Conservation (phyloP, 2,888 invertebrate species). For the Gastrophysa polygoni region DNA sequence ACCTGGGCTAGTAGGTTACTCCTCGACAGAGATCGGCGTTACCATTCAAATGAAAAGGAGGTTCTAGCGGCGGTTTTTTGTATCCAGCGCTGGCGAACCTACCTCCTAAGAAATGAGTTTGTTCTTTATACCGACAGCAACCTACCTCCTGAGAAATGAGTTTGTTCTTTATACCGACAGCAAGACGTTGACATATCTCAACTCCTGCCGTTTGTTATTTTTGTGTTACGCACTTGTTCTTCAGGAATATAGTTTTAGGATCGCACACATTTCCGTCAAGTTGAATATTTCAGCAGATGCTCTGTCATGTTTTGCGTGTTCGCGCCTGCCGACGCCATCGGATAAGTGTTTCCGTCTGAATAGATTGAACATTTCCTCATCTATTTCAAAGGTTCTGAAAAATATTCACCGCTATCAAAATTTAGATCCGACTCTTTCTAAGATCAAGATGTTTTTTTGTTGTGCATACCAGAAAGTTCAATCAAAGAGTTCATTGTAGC, state of each 20-base stretch:
- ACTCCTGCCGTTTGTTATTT: conserved; percentile 1
- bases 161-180: conserved; percentile 1
- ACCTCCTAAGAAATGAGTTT: no score
- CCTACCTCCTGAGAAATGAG: neutral
- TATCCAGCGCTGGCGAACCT: neutral
- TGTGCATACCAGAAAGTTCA: neutral
- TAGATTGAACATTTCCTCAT: no score
- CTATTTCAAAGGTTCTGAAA: neutral
- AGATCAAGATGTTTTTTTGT: neutral
- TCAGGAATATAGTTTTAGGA: conserved; percentile 5
- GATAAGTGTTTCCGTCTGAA: neutral
- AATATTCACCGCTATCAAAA: no score
- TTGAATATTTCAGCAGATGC: conserved; percentile 1
- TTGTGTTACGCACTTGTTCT: neutral
- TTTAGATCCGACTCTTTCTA: no score
- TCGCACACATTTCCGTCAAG: conserved; percentile 2
- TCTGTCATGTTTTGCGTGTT: conserved; percentile 2
- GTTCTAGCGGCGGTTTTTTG: neutral
- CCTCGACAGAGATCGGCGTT: neutral
- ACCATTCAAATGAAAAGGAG: conserved; percentile 9
- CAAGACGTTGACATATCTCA: neutral
- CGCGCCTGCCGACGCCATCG: neutral
- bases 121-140: no score
- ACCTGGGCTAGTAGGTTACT: conserved; percentile 9
- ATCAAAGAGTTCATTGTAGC: neutral